Evolutionary conservation across 2,888 invertebrate genomes (phyloP), one percentile per base, ranked within the genome.

Genomic region (Eupithecia vulgata): DNA sequence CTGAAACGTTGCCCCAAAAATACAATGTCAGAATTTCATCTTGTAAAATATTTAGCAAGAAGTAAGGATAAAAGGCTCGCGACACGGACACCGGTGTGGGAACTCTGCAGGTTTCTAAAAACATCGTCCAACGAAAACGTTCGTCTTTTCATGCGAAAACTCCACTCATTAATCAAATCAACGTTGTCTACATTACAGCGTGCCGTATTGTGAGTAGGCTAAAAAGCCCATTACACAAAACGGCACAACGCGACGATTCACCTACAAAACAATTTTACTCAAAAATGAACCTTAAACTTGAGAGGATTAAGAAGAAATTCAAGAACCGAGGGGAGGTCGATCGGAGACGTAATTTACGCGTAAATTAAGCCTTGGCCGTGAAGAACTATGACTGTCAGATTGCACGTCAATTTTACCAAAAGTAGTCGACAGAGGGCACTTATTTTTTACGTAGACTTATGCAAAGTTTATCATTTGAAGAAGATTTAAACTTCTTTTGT

Each of bases 161-260:
- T 89, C 88, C 80, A 84, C 87, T 91, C 90, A 91, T 91, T 91
- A 91, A 91, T 91, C 90, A 91, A 91, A 91, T 91, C 89, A 90
- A 89, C 87, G 90, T 88, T 90, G 90, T 90, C 90, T 91, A 90
- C 90, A 90, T 90, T 89, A 90, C 87, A 84, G 87, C 82, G 84
- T 80, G 83, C 83, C 87, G 87, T 89, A 89, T 90, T 90, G 89
- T 90, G 88, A 90, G 84, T 83, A 86, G 87, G 90, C 88, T 90
- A 89, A 91, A 91, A 90, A 91, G 90, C 89, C 87, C 87, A 84
- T 87, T 85, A 85, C 84, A 86, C 86, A 89, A 88, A 90, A 87
- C 84, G 87, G 81, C 81, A 80, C 82, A 81, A 78, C 83, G 84
- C 83, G 84, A 85, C 84, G 81, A 82, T 76, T 76, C 77, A 80